Evolutionary conservation across 1,140 invertebrate species (phyloP), one percentile per base, ranked within the genome.

Genomic region (Drosophila lini): DNA sequence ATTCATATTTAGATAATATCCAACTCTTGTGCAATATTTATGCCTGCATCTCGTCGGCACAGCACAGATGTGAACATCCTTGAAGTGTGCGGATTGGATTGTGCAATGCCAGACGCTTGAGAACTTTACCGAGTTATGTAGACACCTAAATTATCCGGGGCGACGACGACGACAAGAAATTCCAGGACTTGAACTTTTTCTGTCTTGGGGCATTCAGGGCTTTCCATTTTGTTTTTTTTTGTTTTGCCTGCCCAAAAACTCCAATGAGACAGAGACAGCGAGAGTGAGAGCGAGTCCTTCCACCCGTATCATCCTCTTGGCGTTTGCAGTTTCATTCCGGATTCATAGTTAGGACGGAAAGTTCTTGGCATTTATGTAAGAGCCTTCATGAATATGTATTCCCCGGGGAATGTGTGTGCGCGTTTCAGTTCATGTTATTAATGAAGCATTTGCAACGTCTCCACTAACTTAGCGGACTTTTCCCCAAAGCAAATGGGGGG

Each of bases 1-100:
- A 88, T 86, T 83, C 64, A 86, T 80, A 88, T 88, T 88, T 70
- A 79, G 82, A 86, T 88, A 74, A 77, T 77, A 70, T 83, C 77
- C 55, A 56, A 63, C 69, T 71, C 44, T 50, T 59, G 59, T 80
- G 64, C 71, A 59, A 63, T 80, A 65, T 71, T 74, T 40, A 71
- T 67, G 41, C 50, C 16, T 47, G 75, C 47, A 65, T 64, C 65
- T 53, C 11, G 31, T 19, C 58, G 53, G 34, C 11, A 22, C 47
- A 67, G 65, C 11, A 19, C 47, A 67, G 65, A 50, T 64, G 52
- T 55, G 52, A 25, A 28, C 48, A 61, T 65, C 11, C 56, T 34
- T 59, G 9, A 42, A 16, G 25, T 64, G 31, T 42, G 25, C 7
- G 56, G 40, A 58, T 64, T 25, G 25, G 36, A 48, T 31, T 62